Percentiles rank a stretch among this genome's conserved stretches.
phyloP scores from a whole-genome alignment of 2,888 invertebrate species.

The Drosophila meridiana region DNA sequence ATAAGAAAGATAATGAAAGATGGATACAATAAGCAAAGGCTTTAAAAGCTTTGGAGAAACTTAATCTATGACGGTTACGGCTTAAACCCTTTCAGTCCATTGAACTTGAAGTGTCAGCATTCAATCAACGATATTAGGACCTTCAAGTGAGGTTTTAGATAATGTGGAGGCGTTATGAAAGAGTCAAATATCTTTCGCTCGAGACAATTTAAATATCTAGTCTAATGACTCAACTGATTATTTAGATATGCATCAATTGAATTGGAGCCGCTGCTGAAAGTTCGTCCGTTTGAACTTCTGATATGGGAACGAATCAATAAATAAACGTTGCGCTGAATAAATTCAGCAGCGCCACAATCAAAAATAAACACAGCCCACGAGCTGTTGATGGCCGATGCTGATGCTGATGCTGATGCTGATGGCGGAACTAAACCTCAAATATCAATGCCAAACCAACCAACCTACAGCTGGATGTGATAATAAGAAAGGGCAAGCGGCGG shows the following conservation, averaged over 20 bases:
- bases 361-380: constrained; percentile 34
- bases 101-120: background rate
- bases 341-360: constrained; percentile 13
- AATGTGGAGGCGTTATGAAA: background rate
- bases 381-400: constrained; percentile 15
- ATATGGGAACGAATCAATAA: constrained; percentile 24
- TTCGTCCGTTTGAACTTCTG: constrained; percentile 28
- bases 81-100: background rate
- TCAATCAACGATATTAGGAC: background rate
- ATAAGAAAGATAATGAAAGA: too few species aligned
- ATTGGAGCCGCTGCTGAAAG: background rate
- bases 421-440: constrained; percentile 30
- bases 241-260: background rate
- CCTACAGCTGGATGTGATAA: constrained; percentile 20
- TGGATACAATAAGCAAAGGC: too few species aligned
- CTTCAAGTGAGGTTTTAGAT: background rate
- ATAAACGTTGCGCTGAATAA: constrained; percentile 34
- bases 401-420: background rate
- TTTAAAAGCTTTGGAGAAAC: too few species aligned
- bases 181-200: background rate
- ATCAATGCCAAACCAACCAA: constrained; percentile 22
- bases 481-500: constrained; percentile 51
- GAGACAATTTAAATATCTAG: background rate
- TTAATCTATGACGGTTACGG: too few species aligned
- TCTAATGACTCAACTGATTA: background rate